phyloP scores from a whole-genome alignment of 1,140 invertebrate species.

The Drosophila ambigua region DNA sequence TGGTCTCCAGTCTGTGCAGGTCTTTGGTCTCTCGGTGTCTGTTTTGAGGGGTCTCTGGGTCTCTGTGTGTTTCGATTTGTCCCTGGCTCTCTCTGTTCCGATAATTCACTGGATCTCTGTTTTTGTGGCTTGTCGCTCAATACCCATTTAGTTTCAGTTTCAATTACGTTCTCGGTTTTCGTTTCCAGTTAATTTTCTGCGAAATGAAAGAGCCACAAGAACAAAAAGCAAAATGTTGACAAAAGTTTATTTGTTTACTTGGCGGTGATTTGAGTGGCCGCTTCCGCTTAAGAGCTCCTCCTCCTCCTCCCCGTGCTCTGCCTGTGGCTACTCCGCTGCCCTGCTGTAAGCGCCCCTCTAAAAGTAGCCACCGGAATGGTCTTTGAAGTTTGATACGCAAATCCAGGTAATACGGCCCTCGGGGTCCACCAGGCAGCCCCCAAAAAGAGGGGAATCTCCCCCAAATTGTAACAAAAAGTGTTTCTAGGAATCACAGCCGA shows the following conservation, averaged over 20 bases:
- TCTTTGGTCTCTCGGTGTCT: slow-evolving; percentile 16
- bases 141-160: slow-evolving; percentile 54
- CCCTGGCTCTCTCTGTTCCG: slow-evolving; percentile 34
- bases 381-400: slow-evolving; percentile 58
- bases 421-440: neutral
- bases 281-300: no score
- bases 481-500: slow-evolving; percentile 12
- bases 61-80: neutral
- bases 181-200: slow-evolving; percentile 53
- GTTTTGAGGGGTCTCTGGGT: slow-evolving; percentile 33
- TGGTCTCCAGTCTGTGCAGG: slow-evolving; percentile 10
- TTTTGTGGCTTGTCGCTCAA: slow-evolving; percentile 32
- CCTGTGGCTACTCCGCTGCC: neutral
- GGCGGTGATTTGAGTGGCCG: slow-evolving; percentile 2
- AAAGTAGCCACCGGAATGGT: slow-evolving; percentile 12
- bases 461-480: slow-evolving; percentile 4
- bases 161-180: slow-evolving; percentile 54
- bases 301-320: neutral
- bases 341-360: neutral
- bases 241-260: slow-evolving; percentile 31
- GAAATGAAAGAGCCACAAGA: slow-evolving; percentile 54
- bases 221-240: slow-evolving; percentile 33
- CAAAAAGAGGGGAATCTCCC: no score
- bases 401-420: slow-evolving; percentile 38
- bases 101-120: slow-evolving; percentile 16